Conservation (phyloP, 2,888 invertebrate species). For the Prionchulus punctatus region DNA sequence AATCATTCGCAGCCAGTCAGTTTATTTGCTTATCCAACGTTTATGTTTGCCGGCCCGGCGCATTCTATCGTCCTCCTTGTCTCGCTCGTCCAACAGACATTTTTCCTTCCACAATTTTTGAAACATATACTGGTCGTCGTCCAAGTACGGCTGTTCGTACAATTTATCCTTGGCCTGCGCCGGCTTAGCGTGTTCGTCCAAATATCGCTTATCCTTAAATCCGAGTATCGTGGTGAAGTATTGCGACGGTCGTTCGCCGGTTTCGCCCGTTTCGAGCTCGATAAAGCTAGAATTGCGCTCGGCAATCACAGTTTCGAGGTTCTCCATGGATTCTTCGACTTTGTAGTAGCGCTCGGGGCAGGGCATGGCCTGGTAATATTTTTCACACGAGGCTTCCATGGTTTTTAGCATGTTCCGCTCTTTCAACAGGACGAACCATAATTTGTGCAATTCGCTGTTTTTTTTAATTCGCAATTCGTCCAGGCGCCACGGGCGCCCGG, state of each 20-base stretch:
- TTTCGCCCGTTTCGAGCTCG: slow-evolving; percentile 68
- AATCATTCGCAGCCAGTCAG: too few species aligned
- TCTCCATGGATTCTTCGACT: slow-evolving; percentile 80
- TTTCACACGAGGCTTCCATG: slow-evolving; percentile 43
- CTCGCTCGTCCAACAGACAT: slow-evolving; percentile 19
- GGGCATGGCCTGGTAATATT: slow-evolving; percentile 20
- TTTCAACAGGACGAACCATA: slow-evolving; percentile 77
- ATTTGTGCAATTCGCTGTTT: slow-evolving; percentile 81
- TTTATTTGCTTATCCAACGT: too few species aligned
- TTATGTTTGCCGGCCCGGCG: too few species aligned
- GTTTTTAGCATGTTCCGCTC: slow-evolving; percentile 92
- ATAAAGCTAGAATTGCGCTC: slow-evolving; percentile 82
- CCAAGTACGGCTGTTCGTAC: slow-evolving; percentile 27
- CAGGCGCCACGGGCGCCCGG: slow-evolving; percentile 62
- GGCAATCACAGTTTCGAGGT: slow-evolving; percentile 69
- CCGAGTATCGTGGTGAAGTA: slow-evolving; percentile 8
- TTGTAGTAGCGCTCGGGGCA: slow-evolving; percentile 33
- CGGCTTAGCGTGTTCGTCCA: background rate
- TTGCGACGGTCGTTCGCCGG: slow-evolving; percentile 23
- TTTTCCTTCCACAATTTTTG: slow-evolving; percentile 28
- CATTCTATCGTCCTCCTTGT: slow-evolving; percentile 12
- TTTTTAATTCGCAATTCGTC: slow-evolving; percentile 87
- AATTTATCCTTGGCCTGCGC: slow-evolving; percentile 16
- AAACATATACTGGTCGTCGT: slow-evolving; percentile 27
- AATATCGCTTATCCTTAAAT: slow-evolving; percentile 5